Evolutionary conservation across 30 jellyfish, hydroid and myxozoan genomes (phyloP).

Genomic region (Hydra vulgaris): DNA sequence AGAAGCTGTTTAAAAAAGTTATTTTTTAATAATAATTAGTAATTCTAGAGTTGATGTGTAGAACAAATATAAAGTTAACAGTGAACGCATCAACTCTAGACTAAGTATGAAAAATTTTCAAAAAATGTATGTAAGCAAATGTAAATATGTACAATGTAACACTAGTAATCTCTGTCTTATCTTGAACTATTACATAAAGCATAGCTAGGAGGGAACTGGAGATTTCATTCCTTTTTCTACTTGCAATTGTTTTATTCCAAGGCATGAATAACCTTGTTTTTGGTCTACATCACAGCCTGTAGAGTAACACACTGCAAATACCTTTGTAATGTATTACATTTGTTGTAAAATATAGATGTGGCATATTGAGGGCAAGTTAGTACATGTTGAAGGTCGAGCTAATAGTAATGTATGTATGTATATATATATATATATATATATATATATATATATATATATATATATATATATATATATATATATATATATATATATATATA

Average conservation of each 20-base stretch:
- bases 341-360: background rate
- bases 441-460: no score
- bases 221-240: background rate
- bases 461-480: no score
- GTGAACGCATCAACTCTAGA: no score
- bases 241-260: background rate
- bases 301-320: background rate
- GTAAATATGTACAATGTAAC: background rate
- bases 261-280: background rate
- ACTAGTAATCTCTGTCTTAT: background rate
- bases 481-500: no score
- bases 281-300: background rate
- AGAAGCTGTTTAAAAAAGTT: background rate
- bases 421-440: no score
- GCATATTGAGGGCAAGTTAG: background rate
- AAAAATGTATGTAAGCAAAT: no score
- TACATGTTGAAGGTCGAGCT: background rate
- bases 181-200: background rate
- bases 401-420: background rate
- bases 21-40: no score
- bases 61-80: no score
- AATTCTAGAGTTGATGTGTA: no score
- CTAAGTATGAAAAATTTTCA: no score
- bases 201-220: background rate
- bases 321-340: no score